Evolutionary conservation across 2,888 invertebrate species (phyloP).

Genomic region (Belgica antarctica): DNA sequence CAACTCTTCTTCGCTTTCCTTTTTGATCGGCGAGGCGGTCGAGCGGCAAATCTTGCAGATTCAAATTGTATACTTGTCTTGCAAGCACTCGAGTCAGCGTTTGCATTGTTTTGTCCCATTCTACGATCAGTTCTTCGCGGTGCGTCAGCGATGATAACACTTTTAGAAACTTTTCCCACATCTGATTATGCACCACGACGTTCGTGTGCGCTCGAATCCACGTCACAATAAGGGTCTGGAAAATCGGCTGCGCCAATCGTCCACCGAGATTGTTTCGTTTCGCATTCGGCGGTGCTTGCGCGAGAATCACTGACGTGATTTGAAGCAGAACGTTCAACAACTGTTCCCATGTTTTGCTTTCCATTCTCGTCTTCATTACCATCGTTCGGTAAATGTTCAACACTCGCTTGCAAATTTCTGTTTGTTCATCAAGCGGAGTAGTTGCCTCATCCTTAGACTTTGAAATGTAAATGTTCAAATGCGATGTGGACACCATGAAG

Average conservation of each 20-base stretch:
- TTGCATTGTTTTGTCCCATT: slow-evolving; percentile 99
- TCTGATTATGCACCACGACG: slow-evolving; percentile 79
- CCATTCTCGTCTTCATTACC: slow-evolving; percentile 95
- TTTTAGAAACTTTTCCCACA: slow-evolving; percentile 92
- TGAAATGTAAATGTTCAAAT: slow-evolving; percentile 58
- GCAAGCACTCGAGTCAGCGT: slow-evolving; percentile 92
- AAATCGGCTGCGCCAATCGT: slow-evolving; percentile 79
- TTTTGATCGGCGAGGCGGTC: slow-evolving; percentile 78
- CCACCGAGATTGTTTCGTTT: slow-evolving; percentile 74
- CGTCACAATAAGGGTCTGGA: slow-evolving; percentile 92
- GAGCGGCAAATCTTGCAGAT: slow-evolving; percentile 80
- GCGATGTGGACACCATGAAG: slow-evolving; percentile 66
- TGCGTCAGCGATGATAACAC: slow-evolving; percentile 84
- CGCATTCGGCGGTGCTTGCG: slow-evolving; percentile 72
- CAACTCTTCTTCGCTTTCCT: slow-evolving; percentile 63
- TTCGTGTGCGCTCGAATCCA: slow-evolving; percentile 98
- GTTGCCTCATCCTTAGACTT: slow-evolving; percentile 61
- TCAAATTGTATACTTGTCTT: slow-evolving; percentile 90
- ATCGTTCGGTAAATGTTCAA: slow-evolving; percentile 94
- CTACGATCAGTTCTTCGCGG: slow-evolving; percentile 91
- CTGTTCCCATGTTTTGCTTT: slow-evolving; percentile 91
- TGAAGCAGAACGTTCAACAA: slow-evolving; percentile 80
- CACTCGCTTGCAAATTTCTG: slow-evolving; percentile 93
- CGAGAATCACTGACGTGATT: slow-evolving; percentile 85
- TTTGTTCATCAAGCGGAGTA: slow-evolving; percentile 84